phyloP scores from a whole-genome alignment of 2,888 invertebrate genomes.

The Dicyrtomina minuta region DNA sequence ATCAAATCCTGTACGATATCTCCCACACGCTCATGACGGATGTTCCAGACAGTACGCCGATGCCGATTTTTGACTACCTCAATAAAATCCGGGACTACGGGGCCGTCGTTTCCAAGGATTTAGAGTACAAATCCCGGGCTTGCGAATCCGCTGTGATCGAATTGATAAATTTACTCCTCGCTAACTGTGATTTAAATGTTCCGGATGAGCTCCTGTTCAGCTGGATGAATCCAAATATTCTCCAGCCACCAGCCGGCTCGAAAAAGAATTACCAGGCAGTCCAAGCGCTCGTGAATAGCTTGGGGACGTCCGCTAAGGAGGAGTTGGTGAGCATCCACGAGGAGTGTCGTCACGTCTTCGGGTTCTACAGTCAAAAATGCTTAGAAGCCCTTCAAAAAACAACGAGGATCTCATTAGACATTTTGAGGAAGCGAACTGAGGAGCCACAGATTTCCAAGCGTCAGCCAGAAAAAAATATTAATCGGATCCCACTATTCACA shows the following conservation, averaged over 20 bases:
- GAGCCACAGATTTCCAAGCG: slow-evolving; percentile 50
- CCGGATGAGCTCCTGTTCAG: slow-evolving; percentile 64
- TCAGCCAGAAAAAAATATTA: slow-evolving; percentile 42
- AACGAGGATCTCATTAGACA: slow-evolving; percentile 72
- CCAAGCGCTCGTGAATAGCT: not conserved
- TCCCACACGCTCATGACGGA: slow-evolving; percentile 49
- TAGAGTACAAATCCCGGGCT: slow-evolving; percentile 56
- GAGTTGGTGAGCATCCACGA: slow-evolving; percentile 66
- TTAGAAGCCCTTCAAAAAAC: slow-evolving; percentile 72
- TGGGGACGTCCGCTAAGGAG: slow-evolving; percentile 40
- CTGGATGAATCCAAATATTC: slow-evolving; percentile 63
- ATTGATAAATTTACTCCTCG: slow-evolving; percentile 74
- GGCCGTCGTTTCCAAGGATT: slow-evolving; percentile 43
- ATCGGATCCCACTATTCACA: slow-evolving; percentile 46
- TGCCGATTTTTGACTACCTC: slow-evolving; percentile 43
- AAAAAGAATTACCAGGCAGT: slow-evolving; percentile 8
- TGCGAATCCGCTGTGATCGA: slow-evolving; percentile 76
- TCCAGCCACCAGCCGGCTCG: not conserved
- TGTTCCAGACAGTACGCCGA: slow-evolving; percentile 46
- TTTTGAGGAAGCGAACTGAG: slow-evolving; percentile 64
- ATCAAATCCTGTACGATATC: slow-evolving; percentile 47
- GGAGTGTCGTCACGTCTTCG: slow-evolving; percentile 78
- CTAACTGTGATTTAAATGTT: slow-evolving; percentile 63
- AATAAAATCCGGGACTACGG: slow-evolving; percentile 45
- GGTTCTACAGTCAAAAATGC: slow-evolving; percentile 74